These are phyloP conservation scores for Catharus ustulatus DNA, from an alignment of 2,797 vertebrate species.

Conservation along the genomic window DNA sequence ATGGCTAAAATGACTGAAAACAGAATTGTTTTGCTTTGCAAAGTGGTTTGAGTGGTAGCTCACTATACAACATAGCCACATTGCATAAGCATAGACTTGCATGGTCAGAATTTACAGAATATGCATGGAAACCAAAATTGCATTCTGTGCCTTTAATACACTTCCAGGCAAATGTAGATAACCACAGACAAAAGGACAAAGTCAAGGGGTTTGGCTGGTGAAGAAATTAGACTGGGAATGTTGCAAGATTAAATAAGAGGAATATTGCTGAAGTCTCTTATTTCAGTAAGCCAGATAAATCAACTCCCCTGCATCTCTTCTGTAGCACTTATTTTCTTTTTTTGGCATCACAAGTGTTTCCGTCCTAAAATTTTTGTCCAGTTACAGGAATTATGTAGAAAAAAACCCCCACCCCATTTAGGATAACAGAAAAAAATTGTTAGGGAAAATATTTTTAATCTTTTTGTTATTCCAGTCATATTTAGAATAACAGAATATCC, in stretches of 20 bases:
- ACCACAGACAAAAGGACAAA: background rate
- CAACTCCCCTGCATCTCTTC: background rate
- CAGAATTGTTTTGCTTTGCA: background rate
- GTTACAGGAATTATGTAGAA: background rate
- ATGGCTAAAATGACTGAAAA: background rate
- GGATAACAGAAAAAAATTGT: background rate
- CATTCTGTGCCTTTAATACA: background rate
- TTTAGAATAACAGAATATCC: background rate
- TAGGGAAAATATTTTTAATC: background rate
- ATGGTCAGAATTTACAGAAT: background rate
- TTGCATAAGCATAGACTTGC: background rate
- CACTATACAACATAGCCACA: background rate
- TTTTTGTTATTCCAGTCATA: background rate
- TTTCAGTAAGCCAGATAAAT: background rate
- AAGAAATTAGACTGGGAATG: background rate
- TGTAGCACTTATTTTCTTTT: background rate
- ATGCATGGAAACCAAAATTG: background rate
- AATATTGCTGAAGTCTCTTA: background rate
- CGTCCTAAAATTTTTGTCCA: background rate
- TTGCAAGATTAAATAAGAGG: background rate
- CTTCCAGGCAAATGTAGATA: background rate
- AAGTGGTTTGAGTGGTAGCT: background rate
- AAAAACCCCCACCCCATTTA: rapidly evolving
- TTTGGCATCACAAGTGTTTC: background rate
- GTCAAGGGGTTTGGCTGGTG: background rate